These are phyloP conservation scores for Panthera uncia DNA, from an alignment of 2,113 vertebrate genomes.

Conservation along the genomic window DNA sequence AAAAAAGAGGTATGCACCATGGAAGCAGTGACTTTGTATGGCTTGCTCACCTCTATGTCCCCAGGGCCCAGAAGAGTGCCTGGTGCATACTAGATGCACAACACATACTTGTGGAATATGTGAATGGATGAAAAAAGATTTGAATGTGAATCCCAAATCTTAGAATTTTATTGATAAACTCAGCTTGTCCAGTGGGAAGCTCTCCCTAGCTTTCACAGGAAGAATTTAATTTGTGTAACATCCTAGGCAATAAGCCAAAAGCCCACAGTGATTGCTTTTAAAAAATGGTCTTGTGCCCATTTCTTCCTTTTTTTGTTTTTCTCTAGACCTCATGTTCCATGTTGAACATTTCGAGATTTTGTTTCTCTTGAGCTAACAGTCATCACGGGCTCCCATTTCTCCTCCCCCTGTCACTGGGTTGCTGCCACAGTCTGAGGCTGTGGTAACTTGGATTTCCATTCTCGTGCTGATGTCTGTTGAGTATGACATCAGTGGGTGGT, in stretches of 20 bases:
- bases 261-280: neutral
- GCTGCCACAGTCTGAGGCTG: neutral
- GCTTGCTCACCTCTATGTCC: neutral
- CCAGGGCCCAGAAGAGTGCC: neutral
- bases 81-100: neutral
- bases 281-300: neutral
- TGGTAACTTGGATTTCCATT: conserved; percentile 20
- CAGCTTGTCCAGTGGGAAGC: neutral
- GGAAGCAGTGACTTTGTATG: neutral
- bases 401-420: neutral
- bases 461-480: neutral
- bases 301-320: conserved; percentile 1
- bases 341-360: neutral
- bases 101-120: neutral
- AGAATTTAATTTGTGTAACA: conserved; percentile 32
- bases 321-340: neutral
- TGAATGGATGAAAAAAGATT: conserved; percentile 7
- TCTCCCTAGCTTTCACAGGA: neutral
- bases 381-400: neutral
- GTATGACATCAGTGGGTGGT: neutral
- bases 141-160: conserved; percentile 1
- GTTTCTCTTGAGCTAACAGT: neutral
- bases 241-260: neutral
- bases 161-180: conserved; percentile 16
- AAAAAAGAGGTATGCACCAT: neutral